Conservation (phyloP, 1,140 invertebrate species). For the Anoplolepis gracilipes region DNA sequence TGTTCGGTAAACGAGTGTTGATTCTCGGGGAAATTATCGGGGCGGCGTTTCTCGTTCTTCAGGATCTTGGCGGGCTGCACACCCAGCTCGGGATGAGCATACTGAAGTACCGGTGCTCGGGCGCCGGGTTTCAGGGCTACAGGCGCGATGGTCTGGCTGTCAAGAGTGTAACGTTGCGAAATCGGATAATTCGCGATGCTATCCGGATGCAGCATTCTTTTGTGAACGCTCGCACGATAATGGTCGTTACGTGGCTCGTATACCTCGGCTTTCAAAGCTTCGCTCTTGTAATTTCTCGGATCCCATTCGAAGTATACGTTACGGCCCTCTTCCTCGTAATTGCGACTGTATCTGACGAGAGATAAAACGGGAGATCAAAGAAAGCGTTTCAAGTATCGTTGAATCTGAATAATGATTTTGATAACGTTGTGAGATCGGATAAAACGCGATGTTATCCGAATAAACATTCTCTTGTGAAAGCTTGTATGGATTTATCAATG, state of each 20-base stretch:
- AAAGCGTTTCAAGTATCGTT: not conserved
- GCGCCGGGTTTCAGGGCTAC: slow-evolving; percentile 89
- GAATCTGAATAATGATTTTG: not conserved
- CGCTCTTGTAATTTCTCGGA: slow-evolving; percentile 78
- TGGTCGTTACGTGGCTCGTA: slow-evolving; percentile 79
- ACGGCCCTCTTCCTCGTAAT: slow-evolving; percentile 69
- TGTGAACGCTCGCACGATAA: slow-evolving; percentile 87
- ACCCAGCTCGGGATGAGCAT: slow-evolving; percentile 92
- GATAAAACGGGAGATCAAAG: not conserved
- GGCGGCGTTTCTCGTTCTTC: slow-evolving; percentile 85
- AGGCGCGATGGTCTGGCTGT: slow-evolving; percentile 82
- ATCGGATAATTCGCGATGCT: slow-evolving; percentile 88
- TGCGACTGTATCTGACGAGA: slow-evolving; percentile 77
- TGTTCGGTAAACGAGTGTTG: slow-evolving; percentile 81
- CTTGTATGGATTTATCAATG: slow-evolving; percentile 78
- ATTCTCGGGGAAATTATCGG: slow-evolving; percentile 84
- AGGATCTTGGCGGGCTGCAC: slow-evolving; percentile 90
- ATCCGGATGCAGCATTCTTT: slow-evolving; percentile 89
- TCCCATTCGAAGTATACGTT: slow-evolving; percentile 82
- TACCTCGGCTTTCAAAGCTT: slow-evolving; percentile 77
- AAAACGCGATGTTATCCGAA: slow-evolving; percentile 87
- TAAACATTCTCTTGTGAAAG: slow-evolving; percentile 90
- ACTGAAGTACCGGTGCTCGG: slow-evolving; percentile 90
- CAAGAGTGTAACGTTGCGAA: slow-evolving; percentile 87
- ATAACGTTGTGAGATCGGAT: slow-evolving; percentile 89